A percentile compares a stretch with the other conserved stretches of the same genome.
Conservation (phyloP, 2,797 vertebrate species). For the Fundulus diaphanus region DNA sequence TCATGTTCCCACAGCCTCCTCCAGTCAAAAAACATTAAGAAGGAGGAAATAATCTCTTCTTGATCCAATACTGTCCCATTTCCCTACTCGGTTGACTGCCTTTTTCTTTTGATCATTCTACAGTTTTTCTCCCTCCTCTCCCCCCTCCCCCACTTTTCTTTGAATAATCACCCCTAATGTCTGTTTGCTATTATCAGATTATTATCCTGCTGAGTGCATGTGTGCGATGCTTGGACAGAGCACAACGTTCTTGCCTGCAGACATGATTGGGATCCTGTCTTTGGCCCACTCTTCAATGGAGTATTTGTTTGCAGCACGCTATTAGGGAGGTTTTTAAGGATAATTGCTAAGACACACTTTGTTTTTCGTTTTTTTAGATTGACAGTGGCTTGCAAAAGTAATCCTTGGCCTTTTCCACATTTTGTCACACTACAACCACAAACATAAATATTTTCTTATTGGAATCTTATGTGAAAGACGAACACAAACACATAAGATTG, state of each 20-base stretch:
- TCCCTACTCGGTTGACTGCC: constrained; percentile 18
- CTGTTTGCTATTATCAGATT: constrained; percentile 61
- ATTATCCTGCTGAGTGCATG: constrained; percentile 24
- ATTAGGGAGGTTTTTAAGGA: constrained; percentile 6
- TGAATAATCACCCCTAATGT: constrained; percentile 44
- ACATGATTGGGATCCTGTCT: constrained; percentile 22
- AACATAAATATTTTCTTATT: too few relatives aligned
- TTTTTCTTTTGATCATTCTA: constrained; percentile 56
- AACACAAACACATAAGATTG: too few relatives aligned
- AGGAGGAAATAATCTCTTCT: constrained; percentile 32
- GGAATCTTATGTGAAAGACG: too few relatives aligned
- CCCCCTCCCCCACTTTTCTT: constrained; percentile 6
- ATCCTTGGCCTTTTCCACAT: too few relatives aligned
- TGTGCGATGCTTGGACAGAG: constrained; percentile 23
- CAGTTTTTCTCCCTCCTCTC: background rate
- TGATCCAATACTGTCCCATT: constrained; percentile 21
- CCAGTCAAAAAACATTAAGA: constrained; percentile 27
- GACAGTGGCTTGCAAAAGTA: too few relatives aligned
- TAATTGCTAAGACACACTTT: background rate
- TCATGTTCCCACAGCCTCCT: constrained; percentile 11
- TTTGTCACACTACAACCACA: too few relatives aligned
- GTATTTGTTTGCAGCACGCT: constrained; percentile 27
- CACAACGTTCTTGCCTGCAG: constrained; percentile 30
- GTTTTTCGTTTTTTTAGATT: too few relatives aligned
- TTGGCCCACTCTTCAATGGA: constrained; percentile 13